Evolutionary conservation across 2,888 invertebrate genomes (phyloP), one percentile per base, ranked within the genome.

Genomic region (Tortricodes alternella): DNA sequence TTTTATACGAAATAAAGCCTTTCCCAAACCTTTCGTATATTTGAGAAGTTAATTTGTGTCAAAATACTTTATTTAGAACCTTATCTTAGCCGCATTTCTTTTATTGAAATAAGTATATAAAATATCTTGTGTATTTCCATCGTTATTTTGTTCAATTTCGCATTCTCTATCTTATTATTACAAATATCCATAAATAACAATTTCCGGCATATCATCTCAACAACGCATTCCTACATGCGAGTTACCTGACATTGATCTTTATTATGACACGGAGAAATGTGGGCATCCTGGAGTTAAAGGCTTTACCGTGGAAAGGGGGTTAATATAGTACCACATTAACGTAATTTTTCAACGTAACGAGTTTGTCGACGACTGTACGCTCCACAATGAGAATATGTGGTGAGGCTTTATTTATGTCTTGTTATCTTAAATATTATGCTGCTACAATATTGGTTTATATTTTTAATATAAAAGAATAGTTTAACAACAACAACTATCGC

Each of bases 321-420:
- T 74, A 69, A 74, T 74, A 76, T 68, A 71, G 68, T 67, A 62
- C 58, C 43, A 60, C 63, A 68, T 72, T 70, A 67, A 56, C 23
- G 63, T 66, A 72, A 74, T 74, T 74, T 73, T 73, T 73, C 65
- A 69, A 57, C 59, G 44, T 66, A 73, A 73, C 61, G 62, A 65
- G 63, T 58, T 63, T 70, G 70, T 71, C 65, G 62, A 18, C 64
- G 68, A 70, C 70, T 71, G 68, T 74, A 68, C 67, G 38, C 53
- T 38, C 13, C 41, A 27, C 37, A 37, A 56, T 53, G 66, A 65
- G 65, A 63, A 71, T 65, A 55, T 56, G 21, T 13, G 18, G 16
- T 19, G 16, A n/a, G 2, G 7, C 24, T 7, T 27, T 44, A 44
- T 44, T 44, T 44, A 18, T 16, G 39, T 13, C 27, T 8, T 24